Conservation (phyloP, 2,113 vertebrate species). For the Cepphus grylle region DNA sequence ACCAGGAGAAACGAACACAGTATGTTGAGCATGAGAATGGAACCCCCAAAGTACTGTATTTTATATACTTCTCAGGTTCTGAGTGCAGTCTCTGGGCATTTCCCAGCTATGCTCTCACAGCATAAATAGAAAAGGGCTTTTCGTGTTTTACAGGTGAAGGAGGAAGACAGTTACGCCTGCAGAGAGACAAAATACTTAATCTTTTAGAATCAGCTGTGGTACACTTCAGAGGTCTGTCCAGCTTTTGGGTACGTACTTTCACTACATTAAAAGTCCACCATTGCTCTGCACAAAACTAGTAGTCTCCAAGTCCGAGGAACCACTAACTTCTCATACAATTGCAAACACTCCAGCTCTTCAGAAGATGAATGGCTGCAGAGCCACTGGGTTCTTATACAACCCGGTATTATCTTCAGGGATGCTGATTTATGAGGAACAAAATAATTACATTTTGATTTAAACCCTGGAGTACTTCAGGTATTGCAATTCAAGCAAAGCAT, state of each 20-base stretch:
- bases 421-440: constrained; percentile 34
- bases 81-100: background rate
- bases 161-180: background rate
- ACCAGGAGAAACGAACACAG: background rate
- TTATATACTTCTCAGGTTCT: background rate
- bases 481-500: background rate
- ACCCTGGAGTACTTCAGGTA: background rate
- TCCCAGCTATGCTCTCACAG: background rate
- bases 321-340: background rate
- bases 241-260: background rate
- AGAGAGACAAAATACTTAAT: background rate
- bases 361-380: background rate
- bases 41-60: background rate
- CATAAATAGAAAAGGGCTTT: background rate
- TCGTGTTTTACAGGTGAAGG: background rate
- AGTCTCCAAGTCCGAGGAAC: background rate
- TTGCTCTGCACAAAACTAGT: background rate
- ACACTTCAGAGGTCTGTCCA: background rate
- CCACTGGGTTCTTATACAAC: background rate
- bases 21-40: accelerated
- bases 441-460: constrained; percentile 61
- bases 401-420: background rate
- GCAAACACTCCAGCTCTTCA: background rate
- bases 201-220: background rate
- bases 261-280: background rate